Conservation (phyloP, 2,888 invertebrate species). For the Andrena flavipes region DNA sequence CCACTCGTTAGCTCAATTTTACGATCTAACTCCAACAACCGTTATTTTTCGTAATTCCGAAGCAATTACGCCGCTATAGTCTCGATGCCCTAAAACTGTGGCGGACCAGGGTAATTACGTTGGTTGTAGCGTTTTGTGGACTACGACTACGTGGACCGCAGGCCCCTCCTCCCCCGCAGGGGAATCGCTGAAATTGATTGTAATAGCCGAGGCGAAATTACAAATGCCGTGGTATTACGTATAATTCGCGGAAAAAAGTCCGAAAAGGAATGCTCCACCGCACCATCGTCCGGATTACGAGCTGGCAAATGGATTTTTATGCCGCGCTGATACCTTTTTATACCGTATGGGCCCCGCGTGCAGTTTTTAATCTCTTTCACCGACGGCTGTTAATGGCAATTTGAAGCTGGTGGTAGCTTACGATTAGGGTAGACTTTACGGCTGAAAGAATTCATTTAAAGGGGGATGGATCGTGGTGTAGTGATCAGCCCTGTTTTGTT, state of each 20-base stretch:
- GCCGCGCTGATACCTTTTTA: constrained; percentile 1
- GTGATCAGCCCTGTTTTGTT: too few relatives aligned
- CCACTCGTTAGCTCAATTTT: constrained; percentile 82
- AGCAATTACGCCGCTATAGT: constrained; percentile 60
- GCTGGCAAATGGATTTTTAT: constrained; percentile 36
- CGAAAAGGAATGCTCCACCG: constrained; percentile 7
- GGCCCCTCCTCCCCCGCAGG: not conserved
- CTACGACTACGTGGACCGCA: constrained; percentile 31
- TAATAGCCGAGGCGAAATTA: constrained; percentile 57
- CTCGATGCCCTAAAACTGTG: constrained; percentile 56
- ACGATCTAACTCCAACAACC: constrained; percentile 74
- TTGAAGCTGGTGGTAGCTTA: too few relatives aligned
- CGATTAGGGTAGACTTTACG: too few relatives aligned
- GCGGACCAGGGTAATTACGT: constrained; percentile 58
- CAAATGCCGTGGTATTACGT: constrained; percentile 38
- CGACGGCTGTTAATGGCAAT: constrained; percentile 1
- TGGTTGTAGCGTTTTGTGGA: constrained; percentile 59
- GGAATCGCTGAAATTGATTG: constrained; percentile 59
- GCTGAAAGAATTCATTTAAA: constrained; percentile 33
- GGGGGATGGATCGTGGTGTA: too few relatives aligned
- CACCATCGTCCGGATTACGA: constrained; percentile 25
- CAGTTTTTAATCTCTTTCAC: not conserved
- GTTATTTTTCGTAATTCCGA: constrained; percentile 72
- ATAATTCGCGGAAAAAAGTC: constrained; percentile 30
- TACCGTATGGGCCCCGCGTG: not conserved